A percentile compares a stretch with the other conserved stretches of the same genome.
Conservation (phyloP, 2,888 invertebrate genomes). For the Rambutsinella grinnellia region DNA sequence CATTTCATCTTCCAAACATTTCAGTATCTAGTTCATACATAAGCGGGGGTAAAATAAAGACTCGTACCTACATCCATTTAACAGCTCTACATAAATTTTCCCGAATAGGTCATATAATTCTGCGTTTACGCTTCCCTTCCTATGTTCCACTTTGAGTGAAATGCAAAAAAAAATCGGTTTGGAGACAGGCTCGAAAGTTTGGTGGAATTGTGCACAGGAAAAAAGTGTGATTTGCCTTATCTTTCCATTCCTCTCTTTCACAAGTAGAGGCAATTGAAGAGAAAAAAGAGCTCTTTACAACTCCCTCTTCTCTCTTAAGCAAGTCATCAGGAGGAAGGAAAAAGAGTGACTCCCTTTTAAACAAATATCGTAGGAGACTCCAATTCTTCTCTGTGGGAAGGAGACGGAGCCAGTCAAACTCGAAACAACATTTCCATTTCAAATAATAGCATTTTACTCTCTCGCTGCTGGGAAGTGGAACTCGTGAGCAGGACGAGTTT, state of each 20-base stretch:
- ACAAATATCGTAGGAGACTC: conserved; percentile 14
- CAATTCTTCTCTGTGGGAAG: too few relatives aligned
- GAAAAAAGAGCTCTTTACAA: conserved; percentile 44
- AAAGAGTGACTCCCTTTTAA: conserved; percentile 38
- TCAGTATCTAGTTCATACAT: background rate
- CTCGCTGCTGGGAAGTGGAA: conserved; percentile 24
- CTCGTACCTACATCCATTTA: too few relatives aligned
- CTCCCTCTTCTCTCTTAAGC: conserved; percentile 53
- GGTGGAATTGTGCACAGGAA: too few relatives aligned
- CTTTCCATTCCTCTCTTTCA: background rate
- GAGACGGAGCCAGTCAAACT: background rate
- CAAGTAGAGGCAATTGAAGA: conserved; percentile 27
- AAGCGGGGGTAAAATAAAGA: background rate
- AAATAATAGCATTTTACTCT: too few relatives aligned
- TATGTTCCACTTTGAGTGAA: too few relatives aligned
- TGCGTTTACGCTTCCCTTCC: conserved; percentile 14
- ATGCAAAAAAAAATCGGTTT: too few relatives aligned
- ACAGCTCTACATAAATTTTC: conserved; percentile 34
- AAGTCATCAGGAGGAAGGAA: conserved; percentile 44
- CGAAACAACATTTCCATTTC: conserved; percentile 39
- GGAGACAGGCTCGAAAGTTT: too few relatives aligned
- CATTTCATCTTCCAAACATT: conserved; percentile 31
- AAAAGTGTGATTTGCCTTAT: background rate
- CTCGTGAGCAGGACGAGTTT: conserved; percentile 40
- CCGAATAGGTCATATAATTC: conserved; percentile 33